Percentiles rank a stretch among this genome's conserved stretches.
phyloP scores from a whole-genome alignment of 2,797 vertebrate species.

The Podargus strigoides region DNA sequence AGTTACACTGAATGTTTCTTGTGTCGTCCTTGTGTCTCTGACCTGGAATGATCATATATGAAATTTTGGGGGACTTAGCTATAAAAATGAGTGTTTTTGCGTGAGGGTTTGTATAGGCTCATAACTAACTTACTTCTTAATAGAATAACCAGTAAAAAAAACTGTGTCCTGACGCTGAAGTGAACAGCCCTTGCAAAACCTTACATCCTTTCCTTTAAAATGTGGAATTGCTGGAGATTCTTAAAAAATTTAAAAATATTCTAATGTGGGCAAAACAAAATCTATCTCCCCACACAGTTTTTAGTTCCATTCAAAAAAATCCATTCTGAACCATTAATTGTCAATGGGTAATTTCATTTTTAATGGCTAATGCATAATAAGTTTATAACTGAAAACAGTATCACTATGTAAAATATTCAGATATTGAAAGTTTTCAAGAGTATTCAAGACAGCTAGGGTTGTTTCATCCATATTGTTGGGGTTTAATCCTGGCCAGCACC shows the following conservation, averaged over 20 bases:
- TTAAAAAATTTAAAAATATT: neutral
- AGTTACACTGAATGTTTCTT: neutral
- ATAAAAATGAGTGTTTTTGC: neutral
- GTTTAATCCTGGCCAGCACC: neutral
- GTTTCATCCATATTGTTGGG: neutral
- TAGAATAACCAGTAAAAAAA: neutral
- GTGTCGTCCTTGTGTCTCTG: neutral
- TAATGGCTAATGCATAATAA: neutral
- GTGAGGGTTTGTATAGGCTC: neutral
- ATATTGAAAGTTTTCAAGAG: neutral
- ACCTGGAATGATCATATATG: neutral
- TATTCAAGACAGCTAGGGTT: neutral
- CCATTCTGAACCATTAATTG: neutral
- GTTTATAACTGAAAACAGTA: neutral
- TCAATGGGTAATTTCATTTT: rapidly evolving
- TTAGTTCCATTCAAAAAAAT: neutral
- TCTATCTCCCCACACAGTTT: neutral
- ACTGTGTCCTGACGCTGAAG: neutral
- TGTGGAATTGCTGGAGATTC: neutral
- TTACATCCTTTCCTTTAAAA: neutral
- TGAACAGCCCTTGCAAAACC: neutral
- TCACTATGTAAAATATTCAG: neutral
- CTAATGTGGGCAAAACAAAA: neutral
- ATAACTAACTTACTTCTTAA: neutral
- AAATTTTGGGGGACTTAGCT: neutral